These are phyloP conservation scores for Macquaria australasica DNA, from an alignment of 2,113 vertebrate species.

Conservation along the genomic window DNA sequence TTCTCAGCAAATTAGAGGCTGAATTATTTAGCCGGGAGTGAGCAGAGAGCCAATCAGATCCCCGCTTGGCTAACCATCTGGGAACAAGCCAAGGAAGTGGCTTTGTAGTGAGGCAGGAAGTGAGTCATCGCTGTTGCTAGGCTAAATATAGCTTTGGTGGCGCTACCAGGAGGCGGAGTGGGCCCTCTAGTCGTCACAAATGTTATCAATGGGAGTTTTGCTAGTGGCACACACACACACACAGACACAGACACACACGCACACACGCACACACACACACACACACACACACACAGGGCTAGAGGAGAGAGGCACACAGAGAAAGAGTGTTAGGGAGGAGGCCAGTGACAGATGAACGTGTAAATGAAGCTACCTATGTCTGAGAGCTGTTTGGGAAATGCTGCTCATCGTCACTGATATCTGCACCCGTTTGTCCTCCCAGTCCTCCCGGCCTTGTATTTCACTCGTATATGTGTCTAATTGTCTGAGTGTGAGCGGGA, in stretches of 20 bases:
- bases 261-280: neutral
- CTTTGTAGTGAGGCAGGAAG: constrained; percentile 82
- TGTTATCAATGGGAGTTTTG: constrained; percentile 70
- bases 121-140: constrained; percentile 83
- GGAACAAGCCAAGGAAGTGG: constrained; percentile 80
- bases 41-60: constrained; percentile 66
- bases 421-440: neutral
- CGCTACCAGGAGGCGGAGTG: constrained; percentile 48
- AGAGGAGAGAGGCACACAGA: neutral
- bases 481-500: constrained; percentile 20
- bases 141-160: constrained; percentile 82
- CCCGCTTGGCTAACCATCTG: constrained; percentile 62
- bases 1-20: constrained; percentile 64
- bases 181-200: constrained; percentile 49
- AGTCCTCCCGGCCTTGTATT: neutral
- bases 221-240: neutral
- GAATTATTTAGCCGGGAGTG: constrained; percentile 47
- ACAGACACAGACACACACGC: neutral
- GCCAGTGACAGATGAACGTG: constrained; percentile 1
- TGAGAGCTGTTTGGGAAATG: constrained; percentile 10
- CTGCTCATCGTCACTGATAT: constrained; percentile 1
- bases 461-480: neutral
- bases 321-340: neutral
- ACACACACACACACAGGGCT: neutral
- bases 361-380: neutral